phyloP scores from a whole-genome alignment of 2,888 invertebrate species.

The Heliconius ethilla region DNA sequence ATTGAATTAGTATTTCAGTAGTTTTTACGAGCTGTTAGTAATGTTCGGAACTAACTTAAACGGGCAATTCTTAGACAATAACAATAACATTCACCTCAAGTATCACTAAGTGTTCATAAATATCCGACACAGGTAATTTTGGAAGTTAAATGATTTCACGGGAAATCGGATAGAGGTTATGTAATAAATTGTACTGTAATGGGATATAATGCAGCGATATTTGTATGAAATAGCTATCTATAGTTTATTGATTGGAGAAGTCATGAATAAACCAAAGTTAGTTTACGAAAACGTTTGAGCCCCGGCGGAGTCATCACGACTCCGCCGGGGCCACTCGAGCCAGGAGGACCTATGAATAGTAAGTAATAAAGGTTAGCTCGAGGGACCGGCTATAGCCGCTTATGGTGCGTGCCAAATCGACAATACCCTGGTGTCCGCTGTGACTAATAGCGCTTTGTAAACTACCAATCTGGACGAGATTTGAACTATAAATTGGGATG shows the following conservation, averaged over 20 bases:
- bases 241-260: slow-evolving; percentile 1
- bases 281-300: slow-evolving; percentile 43
- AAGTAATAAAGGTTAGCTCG: slow-evolving; percentile 74
- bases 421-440: slow-evolving; percentile 68
- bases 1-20: slow-evolving; percentile 79
- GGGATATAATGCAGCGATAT: not conserved
- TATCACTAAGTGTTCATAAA: slow-evolving; percentile 49
- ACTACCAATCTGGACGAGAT: slow-evolving; percentile 62
- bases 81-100: slow-evolving; percentile 73
- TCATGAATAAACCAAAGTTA: slow-evolving; percentile 25
- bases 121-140: slow-evolving; percentile 27
- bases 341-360: slow-evolving; percentile 76
- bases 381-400: slow-evolving; percentile 65
- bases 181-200: slow-evolving; percentile 23
- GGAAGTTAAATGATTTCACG: slow-evolving; percentile 33
- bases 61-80: slow-evolving; percentile 71
- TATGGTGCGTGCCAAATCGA: slow-evolving; percentile 81
- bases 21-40: slow-evolving; percentile 75
- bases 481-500: slow-evolving; percentile 41
- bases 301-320: too few relatives aligned
- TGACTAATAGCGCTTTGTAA: slow-evolving; percentile 68
- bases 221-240: not conserved
- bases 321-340: slow-evolving; percentile 50
- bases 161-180: slow-evolving; percentile 17
- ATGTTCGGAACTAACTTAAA: slow-evolving; percentile 73